Base-by-base conservation (phyloP, 2,888 invertebrate species). In the Agrochola circellaris region DNA sequence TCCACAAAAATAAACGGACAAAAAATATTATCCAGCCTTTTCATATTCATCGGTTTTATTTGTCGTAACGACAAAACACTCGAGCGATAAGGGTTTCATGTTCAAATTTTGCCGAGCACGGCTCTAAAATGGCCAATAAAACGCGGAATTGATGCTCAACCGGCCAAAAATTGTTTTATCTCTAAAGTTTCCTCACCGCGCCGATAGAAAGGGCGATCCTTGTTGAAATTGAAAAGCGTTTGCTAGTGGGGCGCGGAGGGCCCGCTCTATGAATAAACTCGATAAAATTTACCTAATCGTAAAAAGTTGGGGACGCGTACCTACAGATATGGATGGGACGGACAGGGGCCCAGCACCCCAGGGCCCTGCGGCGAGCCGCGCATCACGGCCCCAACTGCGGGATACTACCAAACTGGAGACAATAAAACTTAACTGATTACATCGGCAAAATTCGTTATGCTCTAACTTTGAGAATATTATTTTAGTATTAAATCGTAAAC, bases 211-310 rank as follows among this genome's bases (percentile, higher is more conserved):
- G 90, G 90, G 87, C 90, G 90, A 92, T 90, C 92, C 92, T 93
- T 94, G 94, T 94, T 95, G 93, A 94, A 95, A 95, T 95, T 93
- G 95, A 95, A 94, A 95, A 93, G 90, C 91, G 90, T 91, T 87
- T 76, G 85, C 83, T 83, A 87, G 86, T 86, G 86, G 88, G 88
- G 90, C 84, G 83, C 85, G 67, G 72, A 79, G 91, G 90, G 84
- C 86, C 67, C 88, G 85, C 90, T 93, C 92, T 93, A 95, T 95
- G 95, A 95, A 96, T 95, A 94, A 94, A 94, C 92, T 91, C 91
- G 90, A 93, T 93, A 91, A 93, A 93, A 93, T 94, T 95, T 95
- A 93, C 92, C 91, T 92, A 93, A 93, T 93, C 93, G 93, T 91
- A 92, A 93, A 93, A 93, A 93, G 89, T 93, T 93, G 88, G 88